Evolutionary conservation across 1,140 invertebrate species (phyloP), one percentile per base, ranked within the genome.

Genomic region (Heliconius hermathena): DNA sequence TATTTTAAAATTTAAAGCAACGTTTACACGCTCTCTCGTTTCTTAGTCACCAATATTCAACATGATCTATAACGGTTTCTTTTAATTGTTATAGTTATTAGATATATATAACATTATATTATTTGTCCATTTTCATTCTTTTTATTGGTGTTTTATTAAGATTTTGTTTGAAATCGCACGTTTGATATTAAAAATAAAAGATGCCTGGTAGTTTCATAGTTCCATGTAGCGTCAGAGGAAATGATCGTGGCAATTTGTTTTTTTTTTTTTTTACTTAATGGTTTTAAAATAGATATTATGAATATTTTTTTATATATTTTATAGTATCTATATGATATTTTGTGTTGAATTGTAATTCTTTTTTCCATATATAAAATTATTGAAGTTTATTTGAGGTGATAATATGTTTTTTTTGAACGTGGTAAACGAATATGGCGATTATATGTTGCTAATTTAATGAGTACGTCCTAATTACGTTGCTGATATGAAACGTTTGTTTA

Each of bases 391-490:
- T 66, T 66, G 13, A 66, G 11, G 22, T 29, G 3, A 66, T 6
- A 66, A 71, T 11, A 18, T 33, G 33, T 6, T 33, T 5, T 33
- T 71, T 1, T 71, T 26, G 18, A 71, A 71, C 26, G 33, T 36
- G 18, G 74, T 80, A 76, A 76, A 80, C 74, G 74, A 46, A 72
- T 54, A 22, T 75, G 36, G 36, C 73, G 33, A 76, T 76, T 73
- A 73, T 76, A 46, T 41, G 74, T 85, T 84, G 84, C 82, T 83
- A 83, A 84, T 78, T 78, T 81, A 80, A 77, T 76, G 83, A 86
- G 82, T 83, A 83, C 82, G 85, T 88, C 85, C 82, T 82, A 72
- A 80, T 79, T 76, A 76, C 41, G 70, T 80, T 80, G 71, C 38
- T 71, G 41, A 76, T 80, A 80, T 41, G 38, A 76, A 60, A 26